phyloP scores from a whole-genome alignment of 2,113 vertebrate genomes.

The Urocolius indicus region DNA sequence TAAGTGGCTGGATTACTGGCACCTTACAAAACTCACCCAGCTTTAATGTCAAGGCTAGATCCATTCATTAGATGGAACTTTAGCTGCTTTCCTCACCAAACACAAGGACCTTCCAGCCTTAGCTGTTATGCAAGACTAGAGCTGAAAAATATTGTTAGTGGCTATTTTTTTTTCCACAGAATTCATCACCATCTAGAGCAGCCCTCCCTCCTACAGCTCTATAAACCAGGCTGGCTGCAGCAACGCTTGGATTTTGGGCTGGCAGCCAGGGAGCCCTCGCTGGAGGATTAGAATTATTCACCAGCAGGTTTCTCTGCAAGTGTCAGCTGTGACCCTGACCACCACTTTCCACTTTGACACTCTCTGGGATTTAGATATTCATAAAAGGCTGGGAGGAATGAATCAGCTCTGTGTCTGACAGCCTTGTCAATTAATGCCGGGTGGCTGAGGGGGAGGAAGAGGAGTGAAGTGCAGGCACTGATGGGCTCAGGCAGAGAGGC shows the following conservation, averaged over 20 bases:
- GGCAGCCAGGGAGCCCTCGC: background rate
- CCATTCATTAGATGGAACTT: background rate
- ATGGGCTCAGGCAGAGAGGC: background rate
- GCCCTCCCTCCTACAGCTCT: background rate
- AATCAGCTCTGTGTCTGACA: background rate
- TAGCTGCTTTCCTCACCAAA: background rate
- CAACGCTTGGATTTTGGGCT: background rate
- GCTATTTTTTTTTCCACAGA: background rate
- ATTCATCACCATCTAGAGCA: background rate
- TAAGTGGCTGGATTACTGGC: background rate
- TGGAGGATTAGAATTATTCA: background rate
- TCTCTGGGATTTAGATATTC: background rate
- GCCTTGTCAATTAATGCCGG: background rate
- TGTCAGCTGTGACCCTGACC: background rate
- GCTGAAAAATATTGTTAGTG: background rate
- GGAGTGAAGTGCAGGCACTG: background rate
- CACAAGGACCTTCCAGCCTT: background rate
- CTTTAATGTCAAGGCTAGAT: background rate
- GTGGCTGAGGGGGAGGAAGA: constrained; percentile 42
- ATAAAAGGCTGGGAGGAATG: background rate
- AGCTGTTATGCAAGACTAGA: background rate
- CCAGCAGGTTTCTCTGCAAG: background rate
- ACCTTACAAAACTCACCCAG: background rate
- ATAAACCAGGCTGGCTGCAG: background rate
- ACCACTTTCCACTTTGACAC: background rate